Percentiles rank a stretch among this genome's conserved stretches.
Evolutionary conservation across 2,888 invertebrate species (phyloP).

Genomic region (Xanthorhoe designata): DNA sequence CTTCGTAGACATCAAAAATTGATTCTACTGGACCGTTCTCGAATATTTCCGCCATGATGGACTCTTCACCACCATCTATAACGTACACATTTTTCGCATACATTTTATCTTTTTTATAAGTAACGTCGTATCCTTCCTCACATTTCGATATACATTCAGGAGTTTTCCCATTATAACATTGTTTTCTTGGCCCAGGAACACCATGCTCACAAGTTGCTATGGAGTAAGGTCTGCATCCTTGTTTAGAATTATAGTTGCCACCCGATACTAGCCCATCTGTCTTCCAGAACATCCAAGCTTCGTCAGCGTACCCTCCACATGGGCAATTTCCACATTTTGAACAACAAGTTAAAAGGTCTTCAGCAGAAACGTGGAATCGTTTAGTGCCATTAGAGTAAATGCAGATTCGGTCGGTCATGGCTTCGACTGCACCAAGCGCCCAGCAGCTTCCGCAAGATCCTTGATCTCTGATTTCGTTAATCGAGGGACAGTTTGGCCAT

Average conservation of each 20-base stretch:
- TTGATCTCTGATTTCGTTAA: not conserved
- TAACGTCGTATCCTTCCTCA: not conserved
- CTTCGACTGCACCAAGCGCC: conserved; percentile 2
- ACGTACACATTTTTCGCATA: not conserved
- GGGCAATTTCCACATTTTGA: not conserved
- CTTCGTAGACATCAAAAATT: not conserved
- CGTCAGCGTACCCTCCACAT: not conserved
- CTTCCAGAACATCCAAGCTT: not conserved
- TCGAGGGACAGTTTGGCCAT: not conserved
- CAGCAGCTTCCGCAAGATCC: not conserved
- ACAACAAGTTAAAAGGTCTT: not conserved
- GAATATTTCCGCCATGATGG: not conserved
- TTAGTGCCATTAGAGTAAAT: not conserved
- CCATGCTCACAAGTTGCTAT: not conserved
- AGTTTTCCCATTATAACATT: not conserved
- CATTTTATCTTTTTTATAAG: not conserved
- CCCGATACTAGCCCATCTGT: not conserved
- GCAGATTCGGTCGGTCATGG: not conserved
- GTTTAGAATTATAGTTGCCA: not conserved
- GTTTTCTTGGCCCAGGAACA: not conserved
- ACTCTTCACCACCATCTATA: not conserved
- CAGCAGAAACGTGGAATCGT: not conserved
- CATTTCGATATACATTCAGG: not conserved
- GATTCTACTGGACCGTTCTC: not conserved
- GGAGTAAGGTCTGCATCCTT: not conserved